Conservation (phyloP, 2,113 vertebrate genomes). For the Misgurnus anguillicaudatus region DNA sequence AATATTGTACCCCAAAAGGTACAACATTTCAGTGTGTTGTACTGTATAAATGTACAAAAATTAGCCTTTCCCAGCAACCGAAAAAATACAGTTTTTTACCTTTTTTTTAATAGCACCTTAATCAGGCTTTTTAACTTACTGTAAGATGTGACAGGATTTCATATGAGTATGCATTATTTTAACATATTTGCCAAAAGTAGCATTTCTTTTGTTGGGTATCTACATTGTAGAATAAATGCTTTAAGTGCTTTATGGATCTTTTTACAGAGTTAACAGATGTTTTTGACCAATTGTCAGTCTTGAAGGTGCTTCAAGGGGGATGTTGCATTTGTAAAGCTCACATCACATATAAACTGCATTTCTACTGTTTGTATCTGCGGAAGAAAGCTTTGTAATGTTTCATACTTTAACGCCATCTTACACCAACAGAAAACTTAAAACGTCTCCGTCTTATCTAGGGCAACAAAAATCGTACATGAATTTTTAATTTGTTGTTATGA, state of each 20-base stretch:
- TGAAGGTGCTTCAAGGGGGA: conserved; percentile 16
- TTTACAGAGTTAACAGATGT: conserved; percentile 30
- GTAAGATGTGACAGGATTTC: too few species aligned
- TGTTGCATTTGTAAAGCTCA: conserved; percentile 5
- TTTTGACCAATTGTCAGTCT: conserved; percentile 43
- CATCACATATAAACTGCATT: conserved; percentile 14
- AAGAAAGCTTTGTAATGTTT: conserved; percentile 64
- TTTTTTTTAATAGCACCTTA: too few species aligned
- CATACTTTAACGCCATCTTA: conserved; percentile 64
- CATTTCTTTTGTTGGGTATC: too few species aligned
- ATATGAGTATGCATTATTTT: neutral
- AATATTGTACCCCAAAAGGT: too few species aligned
- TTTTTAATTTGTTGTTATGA: conserved; percentile 74
- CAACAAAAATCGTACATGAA: conserved; percentile 75
- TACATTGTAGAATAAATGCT: too few species aligned
- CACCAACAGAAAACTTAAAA: conserved; percentile 50
- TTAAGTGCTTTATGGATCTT: conserved; percentile 64
- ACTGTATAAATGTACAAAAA: too few species aligned
- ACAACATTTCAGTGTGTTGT: too few species aligned
- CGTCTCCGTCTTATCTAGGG: conserved; percentile 52
- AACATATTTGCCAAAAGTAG: neutral
- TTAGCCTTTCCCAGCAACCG: too few species aligned
- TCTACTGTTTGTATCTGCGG: conserved; percentile 60
- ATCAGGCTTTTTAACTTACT: too few species aligned
- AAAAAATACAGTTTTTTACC: too few species aligned